These are phyloP conservation scores for Anthoptus insignis DNA, from an alignment of 2,888 invertebrate species.

Conservation along the genomic window DNA sequence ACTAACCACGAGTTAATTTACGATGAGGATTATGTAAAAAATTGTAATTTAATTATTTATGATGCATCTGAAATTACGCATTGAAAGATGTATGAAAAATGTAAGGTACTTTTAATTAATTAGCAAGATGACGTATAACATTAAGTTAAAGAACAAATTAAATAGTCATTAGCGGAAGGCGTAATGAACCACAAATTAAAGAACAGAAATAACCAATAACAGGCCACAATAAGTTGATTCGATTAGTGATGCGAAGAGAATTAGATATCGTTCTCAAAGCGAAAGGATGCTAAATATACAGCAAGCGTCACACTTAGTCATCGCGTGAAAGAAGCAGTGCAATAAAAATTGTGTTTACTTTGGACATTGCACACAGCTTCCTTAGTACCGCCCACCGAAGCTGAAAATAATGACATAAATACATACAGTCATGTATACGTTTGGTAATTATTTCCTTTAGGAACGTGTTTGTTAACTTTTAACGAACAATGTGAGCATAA, in stretches of 20 bases:
- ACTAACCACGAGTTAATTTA: no score
- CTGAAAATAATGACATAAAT: slow-evolving; percentile 66
- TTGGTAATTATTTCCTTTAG: slow-evolving; percentile 14
- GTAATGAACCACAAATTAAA: slow-evolving; percentile 3
- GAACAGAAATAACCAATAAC: slow-evolving; percentile 44
- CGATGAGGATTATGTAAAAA: no score
- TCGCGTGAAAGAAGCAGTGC: slow-evolving; percentile 66
- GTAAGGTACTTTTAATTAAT: not conserved
- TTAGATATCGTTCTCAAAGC: slow-evolving; percentile 67
- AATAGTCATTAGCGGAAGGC: slow-evolving; percentile 4
- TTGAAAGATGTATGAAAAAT: no score
- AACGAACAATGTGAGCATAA: slow-evolving; percentile 10
- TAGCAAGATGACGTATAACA: not conserved
- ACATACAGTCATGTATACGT: slow-evolving; percentile 30
- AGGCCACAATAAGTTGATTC: slow-evolving; percentile 62
- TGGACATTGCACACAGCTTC: slow-evolving; percentile 72
- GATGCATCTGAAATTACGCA: no score
- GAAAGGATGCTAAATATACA: slow-evolving; percentile 74
- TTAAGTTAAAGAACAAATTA: not conserved
- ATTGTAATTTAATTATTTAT: no score
- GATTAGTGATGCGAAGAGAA: slow-evolving; percentile 73
- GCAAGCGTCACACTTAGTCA: slow-evolving; percentile 76
- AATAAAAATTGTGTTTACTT: slow-evolving; percentile 81
- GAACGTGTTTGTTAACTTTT: not conserved
- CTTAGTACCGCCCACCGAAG: slow-evolving; percentile 84